A percentile compares a stretch with the other conserved stretches of the same genome.
phyloP scores from a whole-genome alignment of 2,888 invertebrate species.

The Mythimna lalbum region DNA sequence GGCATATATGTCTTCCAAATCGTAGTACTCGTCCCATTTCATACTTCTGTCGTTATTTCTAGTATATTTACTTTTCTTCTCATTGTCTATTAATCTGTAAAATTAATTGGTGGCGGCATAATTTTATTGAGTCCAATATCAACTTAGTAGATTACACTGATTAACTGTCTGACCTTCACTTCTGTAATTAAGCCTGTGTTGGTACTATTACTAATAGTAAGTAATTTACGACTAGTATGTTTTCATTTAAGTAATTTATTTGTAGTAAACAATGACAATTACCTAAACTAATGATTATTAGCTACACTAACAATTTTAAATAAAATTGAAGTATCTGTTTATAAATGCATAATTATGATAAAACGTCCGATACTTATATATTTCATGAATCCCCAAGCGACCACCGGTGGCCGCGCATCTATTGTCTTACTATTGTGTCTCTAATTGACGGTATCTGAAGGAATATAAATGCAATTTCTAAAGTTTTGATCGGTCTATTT shows the following conservation, averaged over 20 bases:
- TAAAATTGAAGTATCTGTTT: no score
- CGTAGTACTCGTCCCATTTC: constrained; percentile 91
- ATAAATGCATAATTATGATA: no score
- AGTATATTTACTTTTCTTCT: constrained; percentile 76
- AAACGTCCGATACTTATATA: no score
- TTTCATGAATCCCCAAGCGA: no score
- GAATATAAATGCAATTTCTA: no score
- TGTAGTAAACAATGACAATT: no score
- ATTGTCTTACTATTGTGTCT: no score
- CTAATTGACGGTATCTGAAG: no score
- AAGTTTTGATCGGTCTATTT: no score
- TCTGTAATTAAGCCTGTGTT: background rate
- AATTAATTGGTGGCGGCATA: background rate
- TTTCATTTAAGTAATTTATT: background rate
- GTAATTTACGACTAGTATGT: background rate
- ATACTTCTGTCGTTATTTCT: constrained; percentile 77
- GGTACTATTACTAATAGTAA: background rate
- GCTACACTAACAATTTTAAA: no score
- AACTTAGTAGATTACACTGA: background rate
- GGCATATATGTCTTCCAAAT: constrained; percentile 90
- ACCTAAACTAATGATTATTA: no score
- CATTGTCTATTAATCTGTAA: constrained; percentile 88
- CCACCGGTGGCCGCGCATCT: no score
- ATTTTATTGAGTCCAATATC: background rate
- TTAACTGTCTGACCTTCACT: constrained; percentile 6